A percentile compares a stretch with the other conserved stretches of the same genome.
These are phyloP conservation scores for Hydropsyche tenuis DNA, from an alignment of 1,140 invertebrate genomes.

Conservation along the genomic window DNA sequence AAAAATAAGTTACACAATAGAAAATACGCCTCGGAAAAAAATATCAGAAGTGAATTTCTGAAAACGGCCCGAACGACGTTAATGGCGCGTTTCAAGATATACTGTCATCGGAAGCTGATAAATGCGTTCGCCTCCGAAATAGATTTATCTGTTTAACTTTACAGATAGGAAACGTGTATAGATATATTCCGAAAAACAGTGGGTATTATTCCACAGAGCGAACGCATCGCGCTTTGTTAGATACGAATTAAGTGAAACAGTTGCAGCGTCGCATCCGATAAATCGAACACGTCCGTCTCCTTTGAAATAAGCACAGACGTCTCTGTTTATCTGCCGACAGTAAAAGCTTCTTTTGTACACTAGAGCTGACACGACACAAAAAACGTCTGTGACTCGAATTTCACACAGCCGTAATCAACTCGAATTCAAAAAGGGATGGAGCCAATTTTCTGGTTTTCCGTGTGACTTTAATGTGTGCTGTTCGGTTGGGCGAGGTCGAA, in stretches of 20 bases:
- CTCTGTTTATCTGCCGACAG: constrained; percentile 1
- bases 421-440: too few relatives aligned
- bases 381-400: not conserved
- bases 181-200: too few relatives aligned
- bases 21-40: not conserved
- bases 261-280: not conserved
- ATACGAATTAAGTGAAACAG: too few relatives aligned
- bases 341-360: too few relatives aligned
- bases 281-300: constrained; percentile 15
- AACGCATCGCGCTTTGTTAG: too few relatives aligned
- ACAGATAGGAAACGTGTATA: not conserved
- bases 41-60: constrained; percentile 10
- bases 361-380: not conserved
- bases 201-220: too few relatives aligned
- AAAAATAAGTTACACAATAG: too few relatives aligned
- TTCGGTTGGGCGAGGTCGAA: too few relatives aligned
- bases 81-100: constrained; percentile 19
- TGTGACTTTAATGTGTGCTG: too few relatives aligned
- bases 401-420: not conserved
- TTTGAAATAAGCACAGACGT: constrained; percentile 16
- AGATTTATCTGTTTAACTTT: constrained; percentile 11
- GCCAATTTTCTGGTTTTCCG: too few relatives aligned
- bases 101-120: constrained; percentile 28
- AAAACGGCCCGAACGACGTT: constrained; percentile 17
- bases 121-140: constrained; percentile 10